Conservation (phyloP, 2,888 invertebrate genomes). For the Leptinotarsa rubiginosa region DNA sequence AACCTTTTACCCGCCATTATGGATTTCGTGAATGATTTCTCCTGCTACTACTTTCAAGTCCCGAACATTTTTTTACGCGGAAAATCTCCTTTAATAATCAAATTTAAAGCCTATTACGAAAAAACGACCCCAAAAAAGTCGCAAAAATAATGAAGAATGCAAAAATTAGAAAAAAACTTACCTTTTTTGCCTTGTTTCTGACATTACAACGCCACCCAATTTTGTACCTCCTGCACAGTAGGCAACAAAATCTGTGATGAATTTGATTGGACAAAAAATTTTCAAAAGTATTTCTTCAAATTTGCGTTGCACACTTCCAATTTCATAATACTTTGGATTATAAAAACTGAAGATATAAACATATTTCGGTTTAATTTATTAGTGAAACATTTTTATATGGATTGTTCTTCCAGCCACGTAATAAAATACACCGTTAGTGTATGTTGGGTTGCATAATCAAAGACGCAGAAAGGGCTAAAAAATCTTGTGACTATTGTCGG, state of each 20-base stretch:
- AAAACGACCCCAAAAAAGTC: constrained; percentile 21
- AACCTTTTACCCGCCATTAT: constrained; percentile 65
- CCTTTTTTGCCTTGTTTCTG: constrained; percentile 80
- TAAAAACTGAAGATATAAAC: constrained; percentile 11
- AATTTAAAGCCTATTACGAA: not conserved
- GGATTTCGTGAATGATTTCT: constrained; percentile 59
- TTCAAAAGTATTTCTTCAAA: constrained; percentile 15
- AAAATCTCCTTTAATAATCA: not conserved
- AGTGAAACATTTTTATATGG: constrained; percentile 37
- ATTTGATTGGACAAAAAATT: constrained; percentile 42
- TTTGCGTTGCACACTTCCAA: not conserved
- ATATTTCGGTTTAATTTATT: constrained; percentile 30
- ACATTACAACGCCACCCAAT: constrained; percentile 85
- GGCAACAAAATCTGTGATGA: constrained; percentile 50
- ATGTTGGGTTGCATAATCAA: constrained; percentile 54
- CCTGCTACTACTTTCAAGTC: constrained; percentile 36
- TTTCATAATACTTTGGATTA: constrained; percentile 6
- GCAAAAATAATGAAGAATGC: constrained; percentile 24
- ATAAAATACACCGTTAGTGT: constrained; percentile 52
- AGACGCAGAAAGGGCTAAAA: constrained; percentile 27
- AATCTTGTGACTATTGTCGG: constrained; percentile 14
- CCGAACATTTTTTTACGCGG: constrained; percentile 26
- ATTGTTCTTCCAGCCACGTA: constrained; percentile 53
- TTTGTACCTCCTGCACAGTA: constrained; percentile 74
- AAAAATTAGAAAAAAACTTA: constrained; percentile 70